These are phyloP conservation scores for Myiothlypis coronata DNA, from an alignment of 2,797 vertebrate species.

Conservation along the genomic window DNA sequence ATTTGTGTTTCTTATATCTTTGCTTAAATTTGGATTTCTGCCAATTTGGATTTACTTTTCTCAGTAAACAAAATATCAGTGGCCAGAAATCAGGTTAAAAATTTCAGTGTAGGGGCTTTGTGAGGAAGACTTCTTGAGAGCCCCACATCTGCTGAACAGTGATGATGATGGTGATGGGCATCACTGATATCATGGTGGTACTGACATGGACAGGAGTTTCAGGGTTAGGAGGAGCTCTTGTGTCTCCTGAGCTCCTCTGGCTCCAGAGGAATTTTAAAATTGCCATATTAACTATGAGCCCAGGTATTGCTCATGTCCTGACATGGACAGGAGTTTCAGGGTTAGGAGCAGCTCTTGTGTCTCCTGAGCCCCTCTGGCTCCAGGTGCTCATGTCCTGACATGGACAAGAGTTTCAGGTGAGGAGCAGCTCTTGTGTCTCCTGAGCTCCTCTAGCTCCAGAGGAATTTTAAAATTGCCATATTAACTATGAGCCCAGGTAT, in stretches of 20 bases:
- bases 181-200: rapidly evolving
- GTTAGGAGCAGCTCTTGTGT: not conserved
- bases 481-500: too few species aligned
- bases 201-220: not conserved
- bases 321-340: not conserved
- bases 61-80: not conserved
- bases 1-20: not conserved
- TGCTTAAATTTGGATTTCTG: not conserved
- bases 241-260: not conserved
- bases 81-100: not conserved
- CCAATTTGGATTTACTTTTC: not conserved
- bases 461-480: too few species aligned
- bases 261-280: too few species aligned
- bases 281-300: too few species aligned
- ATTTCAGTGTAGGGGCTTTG: not conserved
- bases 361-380: not conserved
- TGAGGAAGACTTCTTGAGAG: not conserved
- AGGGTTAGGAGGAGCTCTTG: not conserved
- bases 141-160: not conserved
- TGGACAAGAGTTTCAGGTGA: too few species aligned
- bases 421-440: too few species aligned
- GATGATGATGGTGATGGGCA: not conserved
- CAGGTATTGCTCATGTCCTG: not conserved
- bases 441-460: too few species aligned
- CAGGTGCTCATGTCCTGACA: not conserved